phyloP scores from a whole-genome alignment of 2,113 vertebrate genomes.

The Chaenocephalus aceratus region DNA sequence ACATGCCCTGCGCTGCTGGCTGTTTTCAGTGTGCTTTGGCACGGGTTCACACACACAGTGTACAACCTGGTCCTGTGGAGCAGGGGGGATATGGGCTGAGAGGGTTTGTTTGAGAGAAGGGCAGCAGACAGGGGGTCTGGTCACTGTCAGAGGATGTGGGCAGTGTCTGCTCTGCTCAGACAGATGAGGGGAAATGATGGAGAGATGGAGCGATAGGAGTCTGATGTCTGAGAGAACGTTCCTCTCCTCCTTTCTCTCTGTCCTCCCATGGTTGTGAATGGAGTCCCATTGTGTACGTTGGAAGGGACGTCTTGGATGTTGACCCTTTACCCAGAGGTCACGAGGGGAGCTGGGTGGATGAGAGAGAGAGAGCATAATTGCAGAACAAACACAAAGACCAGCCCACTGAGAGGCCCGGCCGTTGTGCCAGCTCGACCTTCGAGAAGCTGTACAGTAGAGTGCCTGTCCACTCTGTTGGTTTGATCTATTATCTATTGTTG shows the following conservation, averaged over 20 bases:
- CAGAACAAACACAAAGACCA: slow-evolving; percentile 70
- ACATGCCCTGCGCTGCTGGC: slow-evolving; percentile 11
- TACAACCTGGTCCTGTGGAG: slow-evolving; percentile 41
- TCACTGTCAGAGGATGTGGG: slow-evolving; percentile 69
- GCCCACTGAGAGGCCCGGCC: slow-evolving; percentile 45
- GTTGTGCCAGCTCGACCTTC: slow-evolving; percentile 37
- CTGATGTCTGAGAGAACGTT: slow-evolving; percentile 61
- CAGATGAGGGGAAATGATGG: slow-evolving; percentile 68
- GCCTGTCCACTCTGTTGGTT: slow-evolving; percentile 31
- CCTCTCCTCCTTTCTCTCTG: slow-evolving; percentile 48
- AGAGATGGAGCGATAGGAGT: slow-evolving; percentile 68
- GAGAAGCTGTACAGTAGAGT: slow-evolving; percentile 38
- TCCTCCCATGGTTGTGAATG: slow-evolving; percentile 67
- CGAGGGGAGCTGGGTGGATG: slow-evolving; percentile 58
- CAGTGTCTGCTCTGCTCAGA: slow-evolving; percentile 53
- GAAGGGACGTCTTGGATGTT: slow-evolving; percentile 66
- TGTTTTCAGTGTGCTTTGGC: slow-evolving; percentile 40
- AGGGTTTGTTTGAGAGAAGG: slow-evolving; percentile 58
- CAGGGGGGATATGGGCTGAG: slow-evolving; percentile 56
- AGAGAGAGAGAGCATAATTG: slow-evolving; percentile 71
- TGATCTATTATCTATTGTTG: slow-evolving; percentile 56
- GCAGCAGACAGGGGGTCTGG: slow-evolving; percentile 57
- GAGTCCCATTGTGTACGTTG: slow-evolving; percentile 68
- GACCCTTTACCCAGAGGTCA: slow-evolving; percentile 73
- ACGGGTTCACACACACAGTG: slow-evolving; percentile 38